Evolutionary conservation across 1,140 invertebrate genomes (phyloP), one percentile per base, ranked within the genome.

Genomic region (Ylistrum balloti): DNA sequence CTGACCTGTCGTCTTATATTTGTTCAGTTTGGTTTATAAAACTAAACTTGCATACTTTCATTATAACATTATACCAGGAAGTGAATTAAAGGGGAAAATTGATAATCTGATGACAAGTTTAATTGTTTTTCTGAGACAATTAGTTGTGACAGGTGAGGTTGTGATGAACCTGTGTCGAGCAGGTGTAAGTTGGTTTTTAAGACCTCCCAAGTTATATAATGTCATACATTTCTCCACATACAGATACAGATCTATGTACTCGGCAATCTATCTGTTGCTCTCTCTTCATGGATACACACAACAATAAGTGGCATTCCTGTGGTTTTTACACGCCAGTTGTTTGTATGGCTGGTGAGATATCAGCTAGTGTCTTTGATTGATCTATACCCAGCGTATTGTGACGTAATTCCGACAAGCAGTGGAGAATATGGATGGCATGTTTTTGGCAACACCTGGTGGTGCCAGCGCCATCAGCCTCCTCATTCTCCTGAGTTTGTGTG

Each of bases 151-250:
- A 74, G 56, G 56, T 74, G 56, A 74, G n/a, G 22, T n/a, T 74
- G 35, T 38, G 56, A 74, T 28, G 22, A 28, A 28, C 28, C 2
- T 74, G 15, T 74, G n/a, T n/a, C 1, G 9, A 74, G 56, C 56
- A 28, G 56, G 56, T 74, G 56, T 28, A 28, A 74, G 22, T 74
- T 74, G 1, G 1, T 38, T 11, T 7, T 7, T 74, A 1, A 74
- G 56, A 74, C 56, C 56, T 17, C 56, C 56, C 56, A 74, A 28
- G 56, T 74, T 74, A 74, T n/a, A 74, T 74, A 74, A 74, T 45
- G 41, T 45, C 20, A 45, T 74, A n/a, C n/a, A 74, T 17, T 74
- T 74, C 22, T 28, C 56, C 3, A 74, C 56, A 74, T 17, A n/a
- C n/a, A 74, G 56, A 74, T 74, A 38, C 20, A 56, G 2, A 56